A percentile compares a stretch with the other conserved stretches of the same genome.
Conservation (phyloP, 2,113 vertebrate species). For the Pygoscelis antarcticus region DNA sequence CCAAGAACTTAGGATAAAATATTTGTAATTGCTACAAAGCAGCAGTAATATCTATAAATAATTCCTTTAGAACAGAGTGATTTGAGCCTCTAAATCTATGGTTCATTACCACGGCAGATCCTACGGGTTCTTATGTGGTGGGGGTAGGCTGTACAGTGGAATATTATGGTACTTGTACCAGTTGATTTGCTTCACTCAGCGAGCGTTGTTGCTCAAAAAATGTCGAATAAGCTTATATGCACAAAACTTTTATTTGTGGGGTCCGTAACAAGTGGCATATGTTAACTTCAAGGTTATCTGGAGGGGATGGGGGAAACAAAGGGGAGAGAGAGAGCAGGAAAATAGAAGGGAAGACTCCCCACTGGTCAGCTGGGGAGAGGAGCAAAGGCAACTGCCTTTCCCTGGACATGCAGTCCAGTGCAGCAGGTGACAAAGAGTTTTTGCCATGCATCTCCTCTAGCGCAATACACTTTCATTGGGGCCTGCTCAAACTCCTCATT, state of each 20-base stretch:
- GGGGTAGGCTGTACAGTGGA: not conserved
- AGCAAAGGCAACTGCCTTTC: not conserved
- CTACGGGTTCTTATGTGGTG: not conserved
- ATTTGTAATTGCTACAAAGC: not conserved
- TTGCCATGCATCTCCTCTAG: not conserved
- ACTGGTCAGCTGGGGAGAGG: not conserved
- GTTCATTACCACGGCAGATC: not conserved
- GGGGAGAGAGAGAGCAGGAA: not conserved
- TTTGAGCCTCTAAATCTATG: not conserved
- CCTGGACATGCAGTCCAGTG: not conserved
- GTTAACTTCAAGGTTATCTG: not conserved
- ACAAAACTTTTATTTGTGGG: not conserved
- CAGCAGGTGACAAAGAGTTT: not conserved
- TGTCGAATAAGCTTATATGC: not conserved
- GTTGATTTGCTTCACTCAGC: not conserved
- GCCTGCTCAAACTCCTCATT: not conserved
- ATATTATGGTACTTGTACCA: not conserved
- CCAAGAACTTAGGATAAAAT: not conserved
- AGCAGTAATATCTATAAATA: not conserved
- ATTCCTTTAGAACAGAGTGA: not conserved
- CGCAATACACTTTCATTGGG: not conserved
- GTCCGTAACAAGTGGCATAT: accelerated
- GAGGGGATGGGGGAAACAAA: not conserved
- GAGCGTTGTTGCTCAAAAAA: not conserved
- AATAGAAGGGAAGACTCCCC: not conserved